A percentile compares a stretch with the other conserved stretches of the same genome.
These are phyloP conservation scores for Teinopalpus imperialis DNA, from an alignment of 2,888 invertebrate species.

Conservation along the genomic window DNA sequence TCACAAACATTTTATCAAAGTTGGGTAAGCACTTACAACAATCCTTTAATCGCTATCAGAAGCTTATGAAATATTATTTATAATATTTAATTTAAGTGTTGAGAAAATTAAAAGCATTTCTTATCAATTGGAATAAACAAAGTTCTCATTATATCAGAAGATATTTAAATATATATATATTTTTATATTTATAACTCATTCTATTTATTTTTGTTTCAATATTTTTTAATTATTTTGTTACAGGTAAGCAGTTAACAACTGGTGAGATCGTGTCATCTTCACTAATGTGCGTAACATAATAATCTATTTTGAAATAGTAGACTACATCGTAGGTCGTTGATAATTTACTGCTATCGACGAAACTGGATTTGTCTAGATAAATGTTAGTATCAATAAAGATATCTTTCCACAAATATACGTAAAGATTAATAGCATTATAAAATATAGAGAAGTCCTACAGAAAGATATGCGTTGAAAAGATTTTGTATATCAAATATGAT, in stretches of 20 bases:
- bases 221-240: slow-evolving; percentile 48
- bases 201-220: too few relatives aligned
- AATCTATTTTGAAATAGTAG: not conserved
- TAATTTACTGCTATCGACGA: not conserved
- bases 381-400: slow-evolving; percentile 3
- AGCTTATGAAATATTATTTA: too few relatives aligned
- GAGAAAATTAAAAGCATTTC: too few relatives aligned
- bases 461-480: not conserved
- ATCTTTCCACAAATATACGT: not conserved
- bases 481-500: not conserved
- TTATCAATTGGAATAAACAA: too few relatives aligned
- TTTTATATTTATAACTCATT: too few relatives aligned
- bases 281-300: too few relatives aligned
- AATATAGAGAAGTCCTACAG: too few relatives aligned
- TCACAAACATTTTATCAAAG: slow-evolving; percentile 43
- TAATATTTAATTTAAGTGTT: too few relatives aligned
- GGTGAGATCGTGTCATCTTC: not conserved
- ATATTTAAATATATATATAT: too few relatives aligned
- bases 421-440: not conserved
- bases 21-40: slow-evolving; percentile 49
- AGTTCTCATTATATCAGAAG: too few relatives aligned
- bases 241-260: slow-evolving; percentile 44
- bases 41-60: slow-evolving; percentile 35
- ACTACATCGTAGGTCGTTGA: not conserved
- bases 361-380: not conserved